Conservation (phyloP, 2,113 vertebrate genomes). For the Ageneiosus marmoratus region DNA sequence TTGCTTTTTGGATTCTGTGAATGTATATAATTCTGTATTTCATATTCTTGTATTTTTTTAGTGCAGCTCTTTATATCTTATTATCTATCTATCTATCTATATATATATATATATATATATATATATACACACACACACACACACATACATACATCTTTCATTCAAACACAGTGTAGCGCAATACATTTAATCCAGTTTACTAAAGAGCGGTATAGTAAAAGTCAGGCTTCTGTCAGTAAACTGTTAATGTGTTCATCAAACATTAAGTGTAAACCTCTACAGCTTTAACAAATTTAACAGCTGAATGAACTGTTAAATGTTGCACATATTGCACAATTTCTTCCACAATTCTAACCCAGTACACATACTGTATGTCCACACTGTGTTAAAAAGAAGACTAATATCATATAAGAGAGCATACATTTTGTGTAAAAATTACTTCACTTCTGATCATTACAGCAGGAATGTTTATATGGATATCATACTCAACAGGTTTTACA, state of each 20-base stretch:
- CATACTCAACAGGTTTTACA: neutral
- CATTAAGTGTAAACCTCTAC: slow-evolving; percentile 4
- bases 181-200: neutral
- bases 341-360: neutral
- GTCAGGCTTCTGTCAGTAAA: neutral
- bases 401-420: neutral
- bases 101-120: no score
- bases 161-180: neutral
- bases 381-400: neutral
- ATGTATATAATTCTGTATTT: neutral
- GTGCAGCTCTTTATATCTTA: neutral
- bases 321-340: neutral
- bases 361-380: neutral
- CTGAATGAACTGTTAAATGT: neutral
- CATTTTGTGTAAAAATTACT: neutral
- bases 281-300: neutral
- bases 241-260: neutral
- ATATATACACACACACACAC: no score
- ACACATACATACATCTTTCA: neutral
- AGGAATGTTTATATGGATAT: slow-evolving; percentile 14
- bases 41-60: neutral
- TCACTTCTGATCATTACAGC: neutral
- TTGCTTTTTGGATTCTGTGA: neutral
- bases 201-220: neutral
- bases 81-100: neutral